Evolutionary conservation across 2,797 vertebrate genomes (phyloP), one percentile per base, ranked within the genome.

Genomic region (Phataginus tetradactyla): DNA sequence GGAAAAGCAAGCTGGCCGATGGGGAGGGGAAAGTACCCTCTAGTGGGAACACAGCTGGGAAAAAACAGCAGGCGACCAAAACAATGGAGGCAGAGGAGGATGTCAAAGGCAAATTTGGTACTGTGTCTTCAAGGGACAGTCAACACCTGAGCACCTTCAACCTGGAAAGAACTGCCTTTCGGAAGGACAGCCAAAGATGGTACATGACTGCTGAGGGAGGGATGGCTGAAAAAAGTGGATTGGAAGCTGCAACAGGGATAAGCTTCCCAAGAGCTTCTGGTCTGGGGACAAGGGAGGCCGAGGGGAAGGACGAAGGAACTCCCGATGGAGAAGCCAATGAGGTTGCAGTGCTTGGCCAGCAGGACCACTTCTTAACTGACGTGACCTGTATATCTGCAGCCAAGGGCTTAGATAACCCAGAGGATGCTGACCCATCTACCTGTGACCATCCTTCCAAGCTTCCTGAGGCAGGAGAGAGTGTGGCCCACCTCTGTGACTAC

Each of bases 91-190:
- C 97, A 1, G 98, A 99, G 18, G 99, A 99, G 61, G 99, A 99
- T 21, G 88, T 98, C 75, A 99, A 99, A 98, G 98, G 99, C 51
- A 99, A 99, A 98, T 99, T 99, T 96, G 99, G 99, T 84, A 98
- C 99, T 86, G 99, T 99, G 96, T 99, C 99, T 89, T 99, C 99
- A 96, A 99, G 99, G 97, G 99, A 99, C 96, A 97, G 98, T 97
- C 99, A 99, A 96, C 97, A 97, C 83, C 98, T 99, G 97, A 99
- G 99, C 98, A 99, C 99, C 98, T 99, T 99, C 69, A 99, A 99
- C 96, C 98, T 99, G 97, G 99, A 99, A 86, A 99, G 99, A 98
- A 99, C 99, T 97, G 99, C 99, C 87, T 99, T 99, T 98, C 99
- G 99, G 97, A 99, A 99, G 88, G 98, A 99, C 97, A 99, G 98